Evolutionary conservation across 2,113 vertebrate species (phyloP), one percentile per base, ranked within the genome.

Genomic region (Sula dactylatra): DNA sequence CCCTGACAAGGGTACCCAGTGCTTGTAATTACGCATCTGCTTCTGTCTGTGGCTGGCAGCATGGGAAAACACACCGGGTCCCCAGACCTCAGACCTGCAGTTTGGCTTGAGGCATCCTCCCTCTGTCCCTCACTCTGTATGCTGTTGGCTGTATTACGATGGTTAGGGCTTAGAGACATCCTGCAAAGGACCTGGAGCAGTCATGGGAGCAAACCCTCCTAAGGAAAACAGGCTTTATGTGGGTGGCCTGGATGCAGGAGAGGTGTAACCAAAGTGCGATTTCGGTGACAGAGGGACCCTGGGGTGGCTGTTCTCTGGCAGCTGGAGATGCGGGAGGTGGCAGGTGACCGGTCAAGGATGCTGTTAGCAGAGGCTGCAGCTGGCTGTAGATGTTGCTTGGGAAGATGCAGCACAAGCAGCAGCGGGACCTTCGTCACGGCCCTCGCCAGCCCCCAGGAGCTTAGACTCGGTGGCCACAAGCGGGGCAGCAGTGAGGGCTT

Each of bases 341-440:
- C 2, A 7, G 44, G 44, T 10, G 36, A 42, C 31, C 2, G 6
- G 15, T 36, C n/a, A 36, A 78, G 45, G 82, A 18, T 34, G 45
- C 58, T 1, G 15, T 29, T 42, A 38, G 78, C 66, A 62, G 62
- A 4, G 47, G 44, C 42, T 55, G 74, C 36, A 9, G 55, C 3
- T 27, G 72, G 45, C 49, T 47, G 70, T 1, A 19, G 76, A 5
- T 4, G 20, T 21, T n/a, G 40, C 44, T 76, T 5, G 27, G 52
- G 83, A 38, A 66, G 44, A 49, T 31, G 71, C 44, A 15, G 81
- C 59, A 6, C 38, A 26, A 47, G 50, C 3, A 7, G 49, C 62
- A 0, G 0, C 2, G 1, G 70, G 80, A 11, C 10, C 32, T 36
- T 52, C 5, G 0, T 52, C 18, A 5, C 1, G 14, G 2, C 71